Conservation (phyloP, 2,113 vertebrate genomes). For the Mustela lutreola region DNA sequence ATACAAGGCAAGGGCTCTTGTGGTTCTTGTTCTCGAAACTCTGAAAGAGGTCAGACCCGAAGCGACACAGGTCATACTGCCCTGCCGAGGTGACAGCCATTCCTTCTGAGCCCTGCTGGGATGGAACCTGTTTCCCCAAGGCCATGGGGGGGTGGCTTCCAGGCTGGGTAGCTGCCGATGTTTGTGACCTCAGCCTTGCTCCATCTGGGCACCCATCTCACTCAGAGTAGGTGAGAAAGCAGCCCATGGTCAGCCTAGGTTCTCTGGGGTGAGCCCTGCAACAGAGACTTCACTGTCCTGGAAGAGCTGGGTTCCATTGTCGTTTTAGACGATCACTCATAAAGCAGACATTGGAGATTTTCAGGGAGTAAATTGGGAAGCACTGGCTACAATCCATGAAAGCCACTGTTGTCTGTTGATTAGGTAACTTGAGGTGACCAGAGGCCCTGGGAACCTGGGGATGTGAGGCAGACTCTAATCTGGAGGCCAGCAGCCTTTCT, state of each 20-base stretch:
- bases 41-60: neutral
- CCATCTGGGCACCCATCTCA: neutral
- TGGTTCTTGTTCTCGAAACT: neutral
- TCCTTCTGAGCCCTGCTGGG: neutral
- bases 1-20: neutral
- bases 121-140: neutral
- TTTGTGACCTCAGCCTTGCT: neutral
- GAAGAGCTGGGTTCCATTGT: neutral
- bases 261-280: neutral
- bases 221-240: neutral
- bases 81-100: neutral
- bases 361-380: neutral
- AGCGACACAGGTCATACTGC: neutral
- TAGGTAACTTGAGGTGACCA: neutral
- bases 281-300: no score
- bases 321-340: neutral
- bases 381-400: fast-evolving
- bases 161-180: neutral
- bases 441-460: neutral
- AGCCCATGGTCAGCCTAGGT: neutral
- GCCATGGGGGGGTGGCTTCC: neutral
- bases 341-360: neutral
- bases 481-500: neutral
- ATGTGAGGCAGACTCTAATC: neutral
- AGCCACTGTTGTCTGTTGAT: neutral